Evolutionary conservation across 92 coral and sea anemone species (phyloP).

Genomic region (Epizoanthus scotinus): DNA sequence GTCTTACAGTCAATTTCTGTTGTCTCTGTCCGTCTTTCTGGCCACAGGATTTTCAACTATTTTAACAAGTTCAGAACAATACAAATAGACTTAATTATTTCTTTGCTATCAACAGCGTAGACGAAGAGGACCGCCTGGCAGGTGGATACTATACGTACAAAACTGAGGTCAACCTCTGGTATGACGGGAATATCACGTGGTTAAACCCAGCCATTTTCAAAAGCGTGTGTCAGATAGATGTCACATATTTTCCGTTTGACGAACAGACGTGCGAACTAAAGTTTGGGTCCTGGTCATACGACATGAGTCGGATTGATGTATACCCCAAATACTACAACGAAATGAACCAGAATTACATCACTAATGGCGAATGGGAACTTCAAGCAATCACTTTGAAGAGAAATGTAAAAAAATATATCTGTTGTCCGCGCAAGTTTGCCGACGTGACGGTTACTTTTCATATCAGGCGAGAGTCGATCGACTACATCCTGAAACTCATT

Average conservation of each 20-base stretch:
- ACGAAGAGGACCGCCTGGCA: constrained; percentile 87
- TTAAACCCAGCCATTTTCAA: constrained; percentile 86
- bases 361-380: constrained; percentile 88
- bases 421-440: constrained; percentile 56
- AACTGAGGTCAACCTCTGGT: constrained; percentile 59
- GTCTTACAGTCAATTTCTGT: background rate
- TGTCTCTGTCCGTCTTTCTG: background rate
- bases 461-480: constrained; percentile 74
- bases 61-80: background rate
- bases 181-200: constrained; percentile 78
- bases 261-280: constrained; percentile 79
- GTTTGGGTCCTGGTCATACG: constrained; percentile 94
- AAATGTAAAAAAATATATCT: constrained; percentile 51
- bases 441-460: constrained; percentile 63
- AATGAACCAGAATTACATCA: constrained; percentile 58
- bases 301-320: constrained; percentile 57
- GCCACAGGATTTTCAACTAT: background rate
- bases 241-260: constrained; percentile 89
- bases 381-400: constrained; percentile 44
- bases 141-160: constrained; percentile 85
- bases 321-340: constrained; percentile 43
- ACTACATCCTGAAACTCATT: constrained; percentile 81
- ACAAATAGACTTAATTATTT: background rate
- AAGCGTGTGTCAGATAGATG: constrained; percentile 79
- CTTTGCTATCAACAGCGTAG: constrained; percentile 61